Evolutionary conservation across 2,888 invertebrate species (phyloP).

Genomic region (Sipha maydis): DNA sequence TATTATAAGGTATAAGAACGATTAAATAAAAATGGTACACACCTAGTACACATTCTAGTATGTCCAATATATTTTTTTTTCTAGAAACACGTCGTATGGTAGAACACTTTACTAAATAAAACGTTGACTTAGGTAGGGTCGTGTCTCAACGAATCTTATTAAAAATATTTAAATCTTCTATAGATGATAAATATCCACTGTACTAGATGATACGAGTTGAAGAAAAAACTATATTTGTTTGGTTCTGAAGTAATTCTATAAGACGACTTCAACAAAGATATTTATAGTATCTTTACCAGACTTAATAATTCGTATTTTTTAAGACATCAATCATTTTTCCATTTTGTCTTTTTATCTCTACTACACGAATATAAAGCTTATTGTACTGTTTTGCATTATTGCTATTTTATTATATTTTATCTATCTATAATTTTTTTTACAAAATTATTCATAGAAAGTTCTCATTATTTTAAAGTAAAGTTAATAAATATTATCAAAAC

Average conservation of each 20-base stretch:
- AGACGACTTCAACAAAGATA: conserved; percentile 38
- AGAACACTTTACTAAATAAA: background rate
- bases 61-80: too few relatives aligned
- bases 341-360: conserved; percentile 21
- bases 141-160: conserved; percentile 4
- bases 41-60: too few relatives aligned
- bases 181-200: conserved; percentile 39
- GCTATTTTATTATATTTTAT: background rate
- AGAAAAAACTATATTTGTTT: conserved; percentile 1
- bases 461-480: too few relatives aligned
- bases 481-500: too few relatives aligned
- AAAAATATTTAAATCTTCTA: background rate
- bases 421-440: too few relatives aligned
- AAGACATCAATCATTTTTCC: conserved; percentile 38
- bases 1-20: too few relatives aligned
- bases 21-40: too few relatives aligned
- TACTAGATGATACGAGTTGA: background rate
- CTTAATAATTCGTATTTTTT: conserved; percentile 23
- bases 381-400: background rate
- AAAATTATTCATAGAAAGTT: too few relatives aligned
- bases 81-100: too few relatives aligned
- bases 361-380: background rate
- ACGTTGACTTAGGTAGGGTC: background rate
- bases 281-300: conserved; percentile 29
- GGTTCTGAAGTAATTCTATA: conserved; percentile 7